Evolutionary conservation across 2,888 invertebrate species (phyloP), one percentile per base, ranked within the genome.

Genomic region (Hirtodrosophila duncani): DNA sequence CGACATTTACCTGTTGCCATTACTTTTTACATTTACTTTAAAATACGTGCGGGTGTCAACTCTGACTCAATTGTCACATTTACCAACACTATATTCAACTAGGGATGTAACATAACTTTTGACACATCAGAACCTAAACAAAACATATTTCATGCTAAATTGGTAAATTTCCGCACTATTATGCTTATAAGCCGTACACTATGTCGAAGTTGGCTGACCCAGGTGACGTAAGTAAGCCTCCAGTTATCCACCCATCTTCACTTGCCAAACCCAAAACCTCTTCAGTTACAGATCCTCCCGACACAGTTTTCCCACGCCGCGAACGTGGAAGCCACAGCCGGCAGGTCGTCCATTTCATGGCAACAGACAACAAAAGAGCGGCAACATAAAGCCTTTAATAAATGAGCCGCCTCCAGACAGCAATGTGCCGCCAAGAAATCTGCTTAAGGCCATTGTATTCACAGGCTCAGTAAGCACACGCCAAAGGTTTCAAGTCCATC

Each of bases 401-500:
- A 27, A 20, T 21, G 41, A 74, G 60, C 38, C 67, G 56, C 33
- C 57, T 31, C 9, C 63, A 0, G 67, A 56, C 2, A 67, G 67
- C 1, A 67, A 72, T 1, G 78, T 86, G 3, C 83, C 85, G 7
- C 14, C 62, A 2, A 58, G 49, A 7, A 86, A 83, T 52, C 49
- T 85, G 14, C 56, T 81, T 18, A 85, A 83, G 48, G 85, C 85
- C 2, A 44, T 85, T 7, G 65, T 80, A 10, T 85, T 85, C 44
- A 81, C 86, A 2, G 86, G 85, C 55, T 77, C 79, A 63, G 85
- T 85, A 79, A 58, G 63, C 9, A 9, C 6, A 34, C 21, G 1
- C 3, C 8, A 20, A 14, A 13, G n/a, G 4, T 21, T 13, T 14
- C 59, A 11, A 3, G 9, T 9, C 5, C 16, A 14, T 6, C 30